Base-by-base conservation (phyloP, 2,888 invertebrate species). In the Tuta absoluta region DNA sequence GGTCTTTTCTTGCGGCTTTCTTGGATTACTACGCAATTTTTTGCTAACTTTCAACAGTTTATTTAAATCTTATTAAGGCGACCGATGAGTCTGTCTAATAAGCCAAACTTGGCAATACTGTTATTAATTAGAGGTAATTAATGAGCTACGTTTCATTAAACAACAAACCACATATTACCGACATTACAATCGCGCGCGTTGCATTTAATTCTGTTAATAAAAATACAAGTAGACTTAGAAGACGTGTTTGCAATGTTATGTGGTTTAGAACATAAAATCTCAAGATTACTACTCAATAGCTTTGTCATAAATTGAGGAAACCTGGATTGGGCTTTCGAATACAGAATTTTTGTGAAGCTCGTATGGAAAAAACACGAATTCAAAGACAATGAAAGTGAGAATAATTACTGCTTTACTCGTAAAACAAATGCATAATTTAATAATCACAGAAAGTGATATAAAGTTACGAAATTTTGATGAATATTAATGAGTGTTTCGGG, bases 31-130 rank as follows among this genome's bases (percentile, higher is more conserved):
- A 64, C 65, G 48, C 28, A 58, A 65, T 59, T 67, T 67, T 66
- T 64, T 63, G 33, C 57, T 45, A 45, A 63, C 68, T 68, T 67
- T 68, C 68, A 53, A 68, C 65, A 60, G 63, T 66, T 67, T 67
- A 67, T 63, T 66, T 65, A 63, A 65, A 65, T 64, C 62, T 51
- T 19, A 17, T 51, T 53, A 41, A 19, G 62, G 23, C 28, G 53
- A 21, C 24, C 3, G 24, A 53, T 24, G 10, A 53, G 3, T 56
- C n/a, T 53, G 1, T 53, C 14, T 56, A 56, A 56, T 56, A 8
- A 56, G 28, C 24, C 56, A 28, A 28, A 28, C 28, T 56, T 21
- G 1, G 56, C 28, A 56, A n/a, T 21, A 5, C 19, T 53, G 21
- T 24, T 53, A 56, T 56, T 49, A 56, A 33, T 56, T 8, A 56